phyloP scores from a whole-genome alignment of 1,140 invertebrate genomes.

The Cherax destructor region DNA sequence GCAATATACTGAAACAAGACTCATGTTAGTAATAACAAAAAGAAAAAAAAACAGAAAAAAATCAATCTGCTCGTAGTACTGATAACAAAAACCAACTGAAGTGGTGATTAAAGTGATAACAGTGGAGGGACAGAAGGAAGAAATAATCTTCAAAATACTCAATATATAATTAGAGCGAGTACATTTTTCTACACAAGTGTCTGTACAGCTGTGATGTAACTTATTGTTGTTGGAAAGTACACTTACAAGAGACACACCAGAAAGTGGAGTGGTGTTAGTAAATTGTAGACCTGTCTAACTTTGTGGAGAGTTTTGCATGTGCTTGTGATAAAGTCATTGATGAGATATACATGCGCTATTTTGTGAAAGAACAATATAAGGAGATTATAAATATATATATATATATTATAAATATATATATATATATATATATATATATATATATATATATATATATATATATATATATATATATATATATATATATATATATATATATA shows the following conservation, averaged over 20 bases:
- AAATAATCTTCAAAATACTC: background rate
- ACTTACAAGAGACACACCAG: too few relatives aligned
- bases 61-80: background rate
- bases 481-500: constrained; percentile 36
- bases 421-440: constrained; percentile 40
- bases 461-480: constrained; percentile 28
- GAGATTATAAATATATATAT: constrained; percentile 27
- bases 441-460: constrained; percentile 47
- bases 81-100: background rate
- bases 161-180: background rate
- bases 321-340: background rate
- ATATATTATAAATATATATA: constrained; percentile 49
- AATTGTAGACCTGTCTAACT: background rate
- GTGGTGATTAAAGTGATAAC: background rate
- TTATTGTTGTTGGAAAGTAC: background rate
- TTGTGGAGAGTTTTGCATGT: background rate
- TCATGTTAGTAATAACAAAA: too few relatives aligned
- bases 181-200: background rate
- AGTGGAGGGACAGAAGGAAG: background rate
- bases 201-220: constrained; percentile 11
- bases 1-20: background rate
- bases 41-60: background rate
- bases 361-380: background rate
- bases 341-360: too few relatives aligned
- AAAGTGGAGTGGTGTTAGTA: background rate